phyloP scores from a whole-genome alignment of 2,888 invertebrate genomes.

The Nephrocerus scutellatus region DNA sequence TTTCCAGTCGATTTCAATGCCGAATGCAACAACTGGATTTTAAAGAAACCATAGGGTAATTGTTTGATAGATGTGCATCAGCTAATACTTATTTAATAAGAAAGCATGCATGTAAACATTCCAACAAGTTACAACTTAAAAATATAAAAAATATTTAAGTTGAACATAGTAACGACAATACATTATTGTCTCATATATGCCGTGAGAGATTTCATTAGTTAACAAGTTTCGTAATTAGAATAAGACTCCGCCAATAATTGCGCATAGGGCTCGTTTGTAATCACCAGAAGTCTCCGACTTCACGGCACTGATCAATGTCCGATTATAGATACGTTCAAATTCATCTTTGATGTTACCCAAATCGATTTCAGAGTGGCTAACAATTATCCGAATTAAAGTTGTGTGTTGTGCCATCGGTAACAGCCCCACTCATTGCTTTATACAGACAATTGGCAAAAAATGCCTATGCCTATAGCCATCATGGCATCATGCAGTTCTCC shows the following conservation, averaged over 20 bases:
- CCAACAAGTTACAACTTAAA: too few relatives aligned
- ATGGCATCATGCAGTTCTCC: constrained; percentile 64
- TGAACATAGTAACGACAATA: too few relatives aligned
- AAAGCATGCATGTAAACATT: too few relatives aligned
- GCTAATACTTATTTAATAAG: too few relatives aligned
- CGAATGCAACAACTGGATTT: too few relatives aligned
- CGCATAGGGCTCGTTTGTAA: constrained; percentile 51
- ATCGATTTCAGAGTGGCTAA: constrained; percentile 64
- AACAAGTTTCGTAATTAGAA: too few relatives aligned
- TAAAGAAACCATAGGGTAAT: too few relatives aligned
- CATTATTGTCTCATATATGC: too few relatives aligned
- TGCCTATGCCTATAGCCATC: constrained; percentile 61
- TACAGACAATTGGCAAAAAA: constrained; percentile 65
- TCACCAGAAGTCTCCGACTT: constrained; percentile 55
- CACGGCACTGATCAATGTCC: constrained; percentile 59
- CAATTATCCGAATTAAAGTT: constrained; percentile 63
- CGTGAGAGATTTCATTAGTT: too few relatives aligned
- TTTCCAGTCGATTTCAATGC: too few relatives aligned
- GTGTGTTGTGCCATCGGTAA: constrained; percentile 69
- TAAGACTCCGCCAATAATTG: constrained; percentile 45
- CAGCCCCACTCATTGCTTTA: constrained; percentile 60
- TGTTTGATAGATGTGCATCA: too few relatives aligned
- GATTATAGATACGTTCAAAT: constrained; percentile 63
- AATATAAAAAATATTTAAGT: too few relatives aligned
- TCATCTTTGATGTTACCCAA: constrained; percentile 62